Conservation (phyloP, 1,140 invertebrate genomes). For the Wasmannia auropunctata region DNA sequence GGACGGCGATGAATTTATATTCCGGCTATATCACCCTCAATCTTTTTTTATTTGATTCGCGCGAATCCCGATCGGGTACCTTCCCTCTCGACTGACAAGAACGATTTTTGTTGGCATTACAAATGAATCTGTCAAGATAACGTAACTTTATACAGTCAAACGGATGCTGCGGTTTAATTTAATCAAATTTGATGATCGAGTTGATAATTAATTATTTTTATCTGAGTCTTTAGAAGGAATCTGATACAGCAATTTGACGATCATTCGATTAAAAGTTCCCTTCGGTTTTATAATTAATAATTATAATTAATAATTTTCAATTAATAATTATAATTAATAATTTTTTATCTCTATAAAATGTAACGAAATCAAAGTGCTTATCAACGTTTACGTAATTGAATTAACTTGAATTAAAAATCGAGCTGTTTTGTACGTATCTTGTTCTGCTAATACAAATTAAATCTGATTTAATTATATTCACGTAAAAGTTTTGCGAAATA, state of each 20-base stretch:
- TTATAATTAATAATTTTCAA: too few relatives aligned
- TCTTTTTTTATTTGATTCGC: conserved; percentile 34
- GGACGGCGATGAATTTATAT: conserved; percentile 40
- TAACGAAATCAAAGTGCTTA: not conserved
- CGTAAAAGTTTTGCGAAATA: not conserved
- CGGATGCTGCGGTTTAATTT: not conserved
- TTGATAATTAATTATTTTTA: not conserved
- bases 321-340: not conserved
- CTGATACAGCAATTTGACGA: not conserved
- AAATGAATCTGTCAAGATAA: conserved; percentile 20
- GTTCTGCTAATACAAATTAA: not conserved
- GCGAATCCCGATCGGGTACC: not conserved
- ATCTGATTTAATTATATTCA: not conserved
- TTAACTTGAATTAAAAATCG: not conserved
- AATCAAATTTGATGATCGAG: not conserved
- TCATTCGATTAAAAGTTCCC: not conserved
- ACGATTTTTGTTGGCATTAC: not conserved
- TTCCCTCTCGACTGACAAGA: not conserved
- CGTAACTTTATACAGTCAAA: not conserved
- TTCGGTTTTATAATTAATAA: not conserved
- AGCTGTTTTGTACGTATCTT: not conserved
- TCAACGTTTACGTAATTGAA: not conserved
- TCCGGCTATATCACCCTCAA: not conserved
- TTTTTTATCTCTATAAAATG: not conserved
- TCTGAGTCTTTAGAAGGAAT: not conserved